Conservation (phyloP, 2,113 vertebrate species). For the Colinus virginianus region DNA sequence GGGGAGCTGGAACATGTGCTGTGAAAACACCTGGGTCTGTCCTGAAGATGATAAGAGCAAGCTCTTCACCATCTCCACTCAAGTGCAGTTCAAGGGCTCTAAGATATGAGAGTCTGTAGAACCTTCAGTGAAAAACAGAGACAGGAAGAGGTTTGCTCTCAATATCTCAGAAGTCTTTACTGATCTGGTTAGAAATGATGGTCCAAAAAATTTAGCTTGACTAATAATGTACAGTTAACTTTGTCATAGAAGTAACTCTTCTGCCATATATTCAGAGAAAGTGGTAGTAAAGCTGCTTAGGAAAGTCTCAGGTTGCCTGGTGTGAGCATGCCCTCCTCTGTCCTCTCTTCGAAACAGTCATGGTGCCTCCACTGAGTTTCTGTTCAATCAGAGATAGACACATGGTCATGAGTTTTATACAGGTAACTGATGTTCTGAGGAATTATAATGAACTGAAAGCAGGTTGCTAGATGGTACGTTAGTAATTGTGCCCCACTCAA, state of each 20-base stretch:
- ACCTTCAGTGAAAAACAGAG: not conserved
- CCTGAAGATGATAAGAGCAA: not conserved
- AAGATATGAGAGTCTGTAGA: not conserved
- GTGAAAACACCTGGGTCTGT: not conserved
- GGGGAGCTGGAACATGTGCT: not conserved
- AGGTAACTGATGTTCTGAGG: not conserved
- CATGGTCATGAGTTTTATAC: not conserved
- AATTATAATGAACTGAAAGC: not conserved
- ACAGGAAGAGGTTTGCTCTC: not conserved
- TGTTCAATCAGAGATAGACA: not conserved
- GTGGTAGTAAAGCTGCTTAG: not conserved
- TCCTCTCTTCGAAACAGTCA: not conserved
- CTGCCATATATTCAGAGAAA: not conserved
- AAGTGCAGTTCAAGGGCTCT: not conserved
- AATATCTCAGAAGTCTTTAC: not conserved
- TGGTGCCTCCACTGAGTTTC: not conserved
- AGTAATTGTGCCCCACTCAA: not conserved
- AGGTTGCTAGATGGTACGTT: not conserved
- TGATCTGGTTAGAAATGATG: not conserved
- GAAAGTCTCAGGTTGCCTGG: not conserved
- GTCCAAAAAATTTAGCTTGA: not conserved
- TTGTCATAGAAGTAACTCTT: not conserved
- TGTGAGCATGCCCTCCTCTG: not conserved
- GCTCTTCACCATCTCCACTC: not conserved
- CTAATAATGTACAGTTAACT: not conserved